Percentiles rank a stretch among this genome's conserved stretches.
These are phyloP conservation scores for Nilaparvata lugens DNA, from an alignment of 1,140 invertebrate genomes.

Conservation along the genomic window DNA sequence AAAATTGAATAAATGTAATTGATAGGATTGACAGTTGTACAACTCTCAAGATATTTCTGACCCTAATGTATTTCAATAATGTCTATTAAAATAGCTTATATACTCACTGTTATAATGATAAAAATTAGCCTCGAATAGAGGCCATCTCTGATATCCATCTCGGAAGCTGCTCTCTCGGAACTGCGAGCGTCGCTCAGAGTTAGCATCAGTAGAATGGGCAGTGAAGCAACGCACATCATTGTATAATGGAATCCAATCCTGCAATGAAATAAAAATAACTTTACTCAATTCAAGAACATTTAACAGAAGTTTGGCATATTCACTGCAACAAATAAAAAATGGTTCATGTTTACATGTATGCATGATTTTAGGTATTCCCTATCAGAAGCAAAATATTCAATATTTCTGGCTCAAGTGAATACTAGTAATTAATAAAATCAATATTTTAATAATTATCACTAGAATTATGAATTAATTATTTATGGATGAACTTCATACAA, in stretches of 20 bases:
- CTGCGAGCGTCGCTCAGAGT: constrained; percentile 30
- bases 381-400: too few relatives aligned
- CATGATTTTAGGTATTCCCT: background rate
- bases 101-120: constrained; percentile 62
- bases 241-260: constrained; percentile 74
- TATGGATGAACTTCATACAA: too few relatives aligned
- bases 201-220: constrained; percentile 56
- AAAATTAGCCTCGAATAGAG: constrained; percentile 71
- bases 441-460: too few relatives aligned
- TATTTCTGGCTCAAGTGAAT: too few relatives aligned
- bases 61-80: constrained; percentile 35
- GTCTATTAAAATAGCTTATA: background rate
- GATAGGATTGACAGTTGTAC: background rate
- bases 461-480: too few relatives aligned
- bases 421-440: too few relatives aligned
- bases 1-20: too few relatives aligned
- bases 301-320: too few relatives aligned
- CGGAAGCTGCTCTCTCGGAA: constrained; percentile 55
- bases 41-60: constrained; percentile 6
- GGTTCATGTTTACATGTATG: background rate
- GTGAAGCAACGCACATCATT: constrained; percentile 63
- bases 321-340: background rate
- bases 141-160: constrained; percentile 67
- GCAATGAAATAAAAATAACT: constrained; percentile 9
- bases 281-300: too few relatives aligned